Evolutionary conservation across 2,113 vertebrate species (phyloP).

Genomic region (Brienomyrus longianalis): DNA sequence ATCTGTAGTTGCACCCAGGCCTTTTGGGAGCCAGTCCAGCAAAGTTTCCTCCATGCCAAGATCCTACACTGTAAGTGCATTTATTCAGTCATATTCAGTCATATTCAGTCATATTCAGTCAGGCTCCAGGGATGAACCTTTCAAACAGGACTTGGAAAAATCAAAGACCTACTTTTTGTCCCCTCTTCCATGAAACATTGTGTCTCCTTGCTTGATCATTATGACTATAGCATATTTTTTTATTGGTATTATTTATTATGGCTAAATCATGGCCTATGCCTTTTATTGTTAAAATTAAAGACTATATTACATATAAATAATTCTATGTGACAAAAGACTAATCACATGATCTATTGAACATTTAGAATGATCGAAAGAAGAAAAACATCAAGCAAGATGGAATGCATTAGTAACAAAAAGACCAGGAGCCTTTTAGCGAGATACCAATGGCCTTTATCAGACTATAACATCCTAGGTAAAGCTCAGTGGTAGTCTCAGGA

Average conservation of each 20-base stretch:
- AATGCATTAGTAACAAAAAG: background rate
- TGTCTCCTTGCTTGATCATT: background rate
- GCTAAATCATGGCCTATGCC: background rate
- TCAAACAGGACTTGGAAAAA: background rate
- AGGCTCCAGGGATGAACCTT: background rate
- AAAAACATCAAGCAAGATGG: background rate
- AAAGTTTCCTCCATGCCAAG: slow-evolving; percentile 72
- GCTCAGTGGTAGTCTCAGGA: background rate
- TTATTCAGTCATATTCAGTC: background rate
- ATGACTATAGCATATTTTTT: background rate
- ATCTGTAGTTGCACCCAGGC: slow-evolving; percentile 79
- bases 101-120: background rate
- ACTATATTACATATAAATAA: background rate
- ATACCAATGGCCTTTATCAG: background rate
- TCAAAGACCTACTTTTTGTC: background rate
- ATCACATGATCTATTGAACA: background rate
- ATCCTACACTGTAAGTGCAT: slow-evolving; percentile 72
- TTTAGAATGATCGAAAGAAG: background rate
- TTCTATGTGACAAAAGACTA: background rate
- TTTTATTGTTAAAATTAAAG: background rate
- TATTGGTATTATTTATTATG: background rate
- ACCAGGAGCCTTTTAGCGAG: background rate
- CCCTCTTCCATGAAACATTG: background rate
- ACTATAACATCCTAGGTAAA: background rate
- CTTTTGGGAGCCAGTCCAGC: slow-evolving; percentile 74